Evolutionary conservation across 2,797 vertebrate species (phyloP).

Genomic region (Buceros bicornis): DNA sequence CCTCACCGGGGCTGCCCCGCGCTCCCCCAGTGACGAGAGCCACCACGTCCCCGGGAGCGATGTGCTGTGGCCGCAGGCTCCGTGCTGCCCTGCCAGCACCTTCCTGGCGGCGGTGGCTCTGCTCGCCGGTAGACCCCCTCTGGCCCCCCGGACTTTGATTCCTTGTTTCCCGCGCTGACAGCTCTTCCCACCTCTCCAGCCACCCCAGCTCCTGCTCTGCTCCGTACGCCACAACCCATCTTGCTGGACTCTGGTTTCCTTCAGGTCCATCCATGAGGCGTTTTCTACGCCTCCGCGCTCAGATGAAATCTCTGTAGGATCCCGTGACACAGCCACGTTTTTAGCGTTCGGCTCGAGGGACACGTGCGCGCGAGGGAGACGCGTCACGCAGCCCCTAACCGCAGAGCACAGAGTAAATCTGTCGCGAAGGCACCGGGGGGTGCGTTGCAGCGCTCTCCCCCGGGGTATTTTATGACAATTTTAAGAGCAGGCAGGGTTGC

Average conservation of each 20-base stretch:
- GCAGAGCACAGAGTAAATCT: not conserved
- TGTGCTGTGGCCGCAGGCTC: accelerated
- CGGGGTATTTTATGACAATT: not conserved
- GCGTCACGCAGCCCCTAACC: not conserved
- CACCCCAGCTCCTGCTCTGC: not conserved
- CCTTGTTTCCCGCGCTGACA: not conserved
- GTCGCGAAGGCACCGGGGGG: not conserved
- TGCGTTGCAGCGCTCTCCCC: not conserved
- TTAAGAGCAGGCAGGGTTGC: not conserved
- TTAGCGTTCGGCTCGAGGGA: not conserved
- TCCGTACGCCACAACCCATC: not conserved
- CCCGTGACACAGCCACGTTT: not conserved
- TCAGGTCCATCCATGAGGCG: not conserved
- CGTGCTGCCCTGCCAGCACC: not conserved
- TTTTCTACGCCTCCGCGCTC: not conserved
- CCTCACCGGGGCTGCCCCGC: not conserved
- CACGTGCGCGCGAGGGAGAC: not conserved
- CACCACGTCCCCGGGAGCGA: accelerated
- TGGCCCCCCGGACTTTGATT: accelerated
- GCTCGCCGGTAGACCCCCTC: not conserved
- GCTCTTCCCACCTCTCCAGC: not conserved
- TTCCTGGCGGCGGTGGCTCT: too few species aligned
- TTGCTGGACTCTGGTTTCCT: not conserved
- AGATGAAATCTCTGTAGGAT: not conserved
- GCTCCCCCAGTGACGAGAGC: accelerated